phyloP scores from a whole-genome alignment of 2,113 vertebrate species.

The Clarias magur region DNA sequence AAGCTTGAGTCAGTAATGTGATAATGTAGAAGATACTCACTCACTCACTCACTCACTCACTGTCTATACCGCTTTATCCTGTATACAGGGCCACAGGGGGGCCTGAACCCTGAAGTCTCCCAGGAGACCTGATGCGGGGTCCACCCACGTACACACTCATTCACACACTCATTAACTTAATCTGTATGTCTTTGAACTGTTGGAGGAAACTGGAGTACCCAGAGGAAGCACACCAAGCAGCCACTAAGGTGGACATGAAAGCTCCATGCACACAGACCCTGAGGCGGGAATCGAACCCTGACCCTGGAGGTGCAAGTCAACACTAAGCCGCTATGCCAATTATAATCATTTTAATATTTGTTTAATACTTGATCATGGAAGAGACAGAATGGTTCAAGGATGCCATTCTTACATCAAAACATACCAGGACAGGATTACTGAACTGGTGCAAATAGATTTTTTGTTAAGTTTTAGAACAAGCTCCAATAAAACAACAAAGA shows the following conservation, averaged over 20 bases:
- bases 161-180: too few species aligned
- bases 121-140: too few species aligned
- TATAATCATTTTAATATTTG: background rate
- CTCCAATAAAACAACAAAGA: background rate
- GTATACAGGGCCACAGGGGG: too few species aligned
- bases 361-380: background rate
- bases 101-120: too few species aligned
- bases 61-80: too few species aligned
- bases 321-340: background rate
- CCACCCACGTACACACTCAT: too few species aligned
- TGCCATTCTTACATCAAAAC: background rate
- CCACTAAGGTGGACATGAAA: background rate
- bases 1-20: background rate
- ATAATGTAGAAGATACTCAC: too few species aligned
- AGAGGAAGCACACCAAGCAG: background rate
- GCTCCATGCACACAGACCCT: background rate
- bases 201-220: background rate
- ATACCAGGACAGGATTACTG: background rate
- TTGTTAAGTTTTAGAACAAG: background rate
- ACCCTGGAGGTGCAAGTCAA: too few species aligned
- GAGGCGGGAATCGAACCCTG: too few species aligned
- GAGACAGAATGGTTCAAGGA: background rate
- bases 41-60: too few species aligned
- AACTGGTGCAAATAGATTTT: background rate
- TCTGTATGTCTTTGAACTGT: too few species aligned